Percentiles rank a stretch among this genome's conserved stretches.
Evolutionary conservation across 2,797 vertebrate genomes (phyloP).

Genomic region (Acanthornis magna): DNA sequence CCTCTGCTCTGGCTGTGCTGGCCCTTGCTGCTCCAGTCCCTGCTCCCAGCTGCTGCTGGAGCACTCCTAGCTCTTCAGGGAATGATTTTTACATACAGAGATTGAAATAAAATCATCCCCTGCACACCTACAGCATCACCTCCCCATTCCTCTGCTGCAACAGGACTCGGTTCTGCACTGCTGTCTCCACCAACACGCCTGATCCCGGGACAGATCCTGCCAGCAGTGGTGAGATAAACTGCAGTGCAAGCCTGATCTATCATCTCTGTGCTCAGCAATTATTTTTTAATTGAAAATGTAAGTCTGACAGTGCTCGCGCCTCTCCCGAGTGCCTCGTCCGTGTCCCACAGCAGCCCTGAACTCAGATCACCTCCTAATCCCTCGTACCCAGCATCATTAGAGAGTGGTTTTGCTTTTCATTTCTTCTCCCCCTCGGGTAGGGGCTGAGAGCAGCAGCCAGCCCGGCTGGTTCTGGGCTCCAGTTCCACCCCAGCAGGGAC

Average conservation of each 20-base stretch:
- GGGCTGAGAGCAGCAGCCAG: neutral
- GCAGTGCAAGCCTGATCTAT: neutral
- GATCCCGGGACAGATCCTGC: neutral
- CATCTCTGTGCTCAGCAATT: neutral
- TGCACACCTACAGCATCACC: neutral
- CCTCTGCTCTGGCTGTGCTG: neutral
- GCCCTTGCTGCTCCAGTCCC: neutral
- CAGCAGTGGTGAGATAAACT: neutral
- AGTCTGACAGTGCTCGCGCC: neutral
- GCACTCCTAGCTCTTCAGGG: neutral
- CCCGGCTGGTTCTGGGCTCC: neutral
- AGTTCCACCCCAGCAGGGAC: neutral
- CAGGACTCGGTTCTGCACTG: neutral
- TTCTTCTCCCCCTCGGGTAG: neutral
- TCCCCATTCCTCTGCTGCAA: neutral
- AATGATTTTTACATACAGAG: rapidly evolving
- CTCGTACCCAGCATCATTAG: neutral
- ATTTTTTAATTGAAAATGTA: neutral
- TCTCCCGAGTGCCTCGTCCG: neutral
- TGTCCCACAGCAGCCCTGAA: neutral
- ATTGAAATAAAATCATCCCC: neutral
- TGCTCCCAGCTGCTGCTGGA: neutral
- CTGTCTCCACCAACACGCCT: neutral
- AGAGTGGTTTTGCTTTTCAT: neutral
- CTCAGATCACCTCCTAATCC: neutral